These are phyloP conservation scores for Pipra filicauda DNA, from an alignment of 2,113 vertebrate species.

Conservation along the genomic window DNA sequence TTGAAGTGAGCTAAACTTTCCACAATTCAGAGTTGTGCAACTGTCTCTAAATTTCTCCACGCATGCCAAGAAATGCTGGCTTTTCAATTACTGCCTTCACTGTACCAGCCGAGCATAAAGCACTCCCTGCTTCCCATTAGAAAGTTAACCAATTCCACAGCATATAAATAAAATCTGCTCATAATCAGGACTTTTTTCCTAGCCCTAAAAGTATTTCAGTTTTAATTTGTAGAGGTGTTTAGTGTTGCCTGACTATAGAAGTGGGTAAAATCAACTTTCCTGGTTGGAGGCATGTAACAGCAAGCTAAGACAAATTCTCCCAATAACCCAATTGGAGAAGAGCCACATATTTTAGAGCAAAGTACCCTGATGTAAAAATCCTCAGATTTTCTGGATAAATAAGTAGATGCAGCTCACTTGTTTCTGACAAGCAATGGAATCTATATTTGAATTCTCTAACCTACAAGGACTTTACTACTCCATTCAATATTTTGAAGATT, in stretches of 20 bases:
- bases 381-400: neutral
- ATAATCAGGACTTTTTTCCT: neutral
- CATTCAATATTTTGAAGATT: neutral
- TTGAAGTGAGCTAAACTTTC: slow-evolving; percentile 12
- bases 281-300: neutral
- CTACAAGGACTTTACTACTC: neutral
- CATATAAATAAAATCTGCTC: neutral
- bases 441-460: neutral
- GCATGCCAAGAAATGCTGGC: neutral
- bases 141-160: neutral
- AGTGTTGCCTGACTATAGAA: neutral
- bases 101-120: neutral
- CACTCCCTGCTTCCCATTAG: neutral
- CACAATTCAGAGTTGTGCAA: slow-evolving; percentile 4
- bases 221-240: neutral
- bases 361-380: neutral
- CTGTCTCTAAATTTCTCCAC: neutral
- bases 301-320: neutral
- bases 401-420: neutral
- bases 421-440: neutral
- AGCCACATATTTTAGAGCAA: neutral
- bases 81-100: neutral
- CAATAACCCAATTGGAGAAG: neutral
- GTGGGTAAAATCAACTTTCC: neutral
- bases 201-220: neutral